phyloP scores from a whole-genome alignment of 2,888 invertebrate genomes.

The Macrophya alboannulata region DNA sequence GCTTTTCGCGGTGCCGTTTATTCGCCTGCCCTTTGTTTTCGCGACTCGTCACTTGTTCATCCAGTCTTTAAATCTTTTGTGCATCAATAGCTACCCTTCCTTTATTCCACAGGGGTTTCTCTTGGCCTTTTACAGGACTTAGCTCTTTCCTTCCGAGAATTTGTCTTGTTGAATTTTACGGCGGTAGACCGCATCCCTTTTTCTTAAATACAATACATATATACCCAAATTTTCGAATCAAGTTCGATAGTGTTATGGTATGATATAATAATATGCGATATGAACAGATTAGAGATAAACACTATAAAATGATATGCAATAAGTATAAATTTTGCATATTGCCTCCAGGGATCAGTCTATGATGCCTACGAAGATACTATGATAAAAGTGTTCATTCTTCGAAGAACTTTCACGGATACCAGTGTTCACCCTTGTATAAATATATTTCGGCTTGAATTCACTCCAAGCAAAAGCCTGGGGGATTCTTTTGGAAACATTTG shows the following conservation, averaged over 20 bases:
- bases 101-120: constrained; percentile 44
- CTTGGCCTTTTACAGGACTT: constrained; percentile 45
- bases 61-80: constrained; percentile 63
- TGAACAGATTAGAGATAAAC: background rate
- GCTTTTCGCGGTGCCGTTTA: constrained; percentile 61
- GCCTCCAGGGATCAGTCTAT: background rate
- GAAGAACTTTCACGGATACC: constrained; percentile 3
- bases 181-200: constrained; percentile 2
- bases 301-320: background rate
- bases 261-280: background rate
- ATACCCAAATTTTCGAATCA: background rate
- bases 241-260: background rate
- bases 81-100: constrained; percentile 59
- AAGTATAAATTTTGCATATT: background rate
- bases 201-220: constrained; percentile 20
- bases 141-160: constrained; percentile 17
- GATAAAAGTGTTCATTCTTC: constrained; percentile 14
- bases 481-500: constrained; percentile 27
- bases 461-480: constrained; percentile 1
- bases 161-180: constrained; percentile 30
- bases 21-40: constrained; percentile 60
- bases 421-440: constrained; percentile 10
- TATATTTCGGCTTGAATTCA: constrained; percentile 40
- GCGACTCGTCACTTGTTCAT: constrained; percentile 60
- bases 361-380: background rate